Percentiles rank a stretch among this genome's conserved stretches.
Evolutionary conservation across 2,888 invertebrate genomes (phyloP).

Genomic region (Blastobasis lacticolella): DNA sequence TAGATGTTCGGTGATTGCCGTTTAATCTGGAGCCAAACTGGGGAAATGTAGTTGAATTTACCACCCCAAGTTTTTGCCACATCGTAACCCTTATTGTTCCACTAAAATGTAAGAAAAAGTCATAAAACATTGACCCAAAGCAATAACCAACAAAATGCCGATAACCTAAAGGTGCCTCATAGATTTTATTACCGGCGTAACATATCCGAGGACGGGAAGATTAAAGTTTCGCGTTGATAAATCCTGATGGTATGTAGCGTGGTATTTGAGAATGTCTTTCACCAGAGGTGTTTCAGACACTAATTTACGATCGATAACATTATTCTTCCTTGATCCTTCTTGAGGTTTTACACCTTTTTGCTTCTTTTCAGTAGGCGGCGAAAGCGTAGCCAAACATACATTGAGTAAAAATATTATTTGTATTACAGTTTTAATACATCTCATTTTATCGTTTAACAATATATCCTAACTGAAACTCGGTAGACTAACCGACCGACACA

Average conservation of each 20-base stretch:
- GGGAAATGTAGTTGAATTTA: slow-evolving; percentile 93
- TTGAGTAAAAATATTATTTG: slow-evolving; percentile 48
- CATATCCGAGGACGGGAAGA: slow-evolving; percentile 88
- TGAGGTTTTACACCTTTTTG: slow-evolving; percentile 62
- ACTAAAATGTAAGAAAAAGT: slow-evolving; percentile 69
- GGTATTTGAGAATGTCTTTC: slow-evolving; percentile 84
- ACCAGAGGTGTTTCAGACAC: slow-evolving; percentile 79
- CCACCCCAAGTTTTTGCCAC: slow-evolving; percentile 90
- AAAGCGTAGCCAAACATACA: slow-evolving; percentile 58
- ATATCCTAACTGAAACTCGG: not conserved
- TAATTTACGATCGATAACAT: slow-evolving; percentile 81
- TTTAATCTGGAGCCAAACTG: slow-evolving; percentile 94
- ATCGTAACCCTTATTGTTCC: slow-evolving; percentile 96
- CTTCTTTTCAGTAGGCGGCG: slow-evolving; percentile 62
- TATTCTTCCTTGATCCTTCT: slow-evolving; percentile 75
- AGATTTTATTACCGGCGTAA: slow-evolving; percentile 80
- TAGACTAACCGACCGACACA: not conserved
- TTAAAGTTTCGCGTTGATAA: slow-evolving; percentile 78
- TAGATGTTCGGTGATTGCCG: slow-evolving; percentile 77
- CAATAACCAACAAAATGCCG: too few relatives aligned
- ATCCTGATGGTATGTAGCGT: slow-evolving; percentile 83
- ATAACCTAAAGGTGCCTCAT: too few relatives aligned
- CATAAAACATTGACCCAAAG: not conserved
- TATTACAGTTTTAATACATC: slow-evolving; percentile 41
- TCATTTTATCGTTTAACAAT: slow-evolving; percentile 33